These are phyloP conservation scores for Alloscopus bannaensis DNA, from an alignment of 2,888 invertebrate species.

Conservation along the genomic window DNA sequence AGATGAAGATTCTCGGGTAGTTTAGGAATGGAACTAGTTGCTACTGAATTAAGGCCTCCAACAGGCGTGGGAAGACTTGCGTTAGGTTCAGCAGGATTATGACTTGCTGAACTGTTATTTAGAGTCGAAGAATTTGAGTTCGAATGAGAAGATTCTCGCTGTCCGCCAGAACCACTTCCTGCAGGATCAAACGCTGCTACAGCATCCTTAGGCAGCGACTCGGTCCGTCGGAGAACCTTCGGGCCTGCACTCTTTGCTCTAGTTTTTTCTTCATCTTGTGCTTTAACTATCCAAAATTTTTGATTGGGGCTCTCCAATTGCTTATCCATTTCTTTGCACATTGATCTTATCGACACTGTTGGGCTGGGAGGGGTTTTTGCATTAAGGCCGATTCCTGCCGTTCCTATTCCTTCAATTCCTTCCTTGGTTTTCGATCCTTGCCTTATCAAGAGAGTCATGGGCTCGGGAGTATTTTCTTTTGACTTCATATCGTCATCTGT, in stretches of 20 bases:
- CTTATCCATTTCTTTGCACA: slow-evolving; percentile 69
- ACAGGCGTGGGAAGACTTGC: slow-evolving; percentile 15
- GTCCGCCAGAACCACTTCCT: slow-evolving; percentile 73
- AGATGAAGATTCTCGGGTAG: slow-evolving; percentile 41
- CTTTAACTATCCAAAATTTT: slow-evolving; percentile 71
- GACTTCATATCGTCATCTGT: slow-evolving; percentile 30
- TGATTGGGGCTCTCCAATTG: slow-evolving; percentile 64
- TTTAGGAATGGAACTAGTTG: slow-evolving; percentile 16
- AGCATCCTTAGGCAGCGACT: slow-evolving; percentile 71
- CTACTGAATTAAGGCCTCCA: not conserved
- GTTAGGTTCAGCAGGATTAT: not conserved
- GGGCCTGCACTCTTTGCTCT: slow-evolving; percentile 81
- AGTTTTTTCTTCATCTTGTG: slow-evolving; percentile 82
- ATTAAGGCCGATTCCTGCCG: slow-evolving; percentile 21
- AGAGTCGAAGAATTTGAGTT: slow-evolving; percentile 65
- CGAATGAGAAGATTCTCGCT: slow-evolving; percentile 58
- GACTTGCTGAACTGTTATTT: slow-evolving; percentile 23
- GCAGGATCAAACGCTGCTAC: slow-evolving; percentile 75
- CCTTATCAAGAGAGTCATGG: slow-evolving; percentile 29
- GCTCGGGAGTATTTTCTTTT: slow-evolving; percentile 52
- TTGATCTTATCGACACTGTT: slow-evolving; percentile 71
- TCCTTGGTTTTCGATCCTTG: slow-evolving; percentile 28
- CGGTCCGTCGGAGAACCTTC: slow-evolving; percentile 78
- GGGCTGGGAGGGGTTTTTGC: slow-evolving; percentile 71
- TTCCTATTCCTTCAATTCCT: slow-evolving; percentile 4